phyloP scores from a whole-genome alignment of 2,888 invertebrate species.

The Tetanocera ferruginea region DNA sequence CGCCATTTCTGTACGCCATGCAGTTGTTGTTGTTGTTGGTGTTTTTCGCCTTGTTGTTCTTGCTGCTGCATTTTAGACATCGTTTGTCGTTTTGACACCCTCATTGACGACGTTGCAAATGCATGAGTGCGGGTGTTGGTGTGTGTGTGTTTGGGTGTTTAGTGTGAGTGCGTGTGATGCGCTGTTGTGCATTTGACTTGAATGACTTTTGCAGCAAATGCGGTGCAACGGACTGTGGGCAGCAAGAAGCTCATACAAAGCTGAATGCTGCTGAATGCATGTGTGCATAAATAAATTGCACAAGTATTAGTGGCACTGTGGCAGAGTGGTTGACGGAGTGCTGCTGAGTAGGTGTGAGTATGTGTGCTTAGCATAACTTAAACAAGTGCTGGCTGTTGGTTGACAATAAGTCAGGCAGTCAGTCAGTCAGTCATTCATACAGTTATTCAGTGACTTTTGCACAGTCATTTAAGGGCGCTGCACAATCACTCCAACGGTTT shows the following conservation, averaged over 20 bases:
- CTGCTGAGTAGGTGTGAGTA: too few species aligned
- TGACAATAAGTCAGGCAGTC: neutral
- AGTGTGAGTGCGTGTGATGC: constrained; percentile 4
- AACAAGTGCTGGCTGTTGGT: neutral
- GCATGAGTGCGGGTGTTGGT: neutral
- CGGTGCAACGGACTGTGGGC: constrained; percentile 15
- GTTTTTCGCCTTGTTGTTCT: neutral
- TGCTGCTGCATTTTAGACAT: constrained; percentile 16
- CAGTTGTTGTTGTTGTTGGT: constrained; percentile 6
- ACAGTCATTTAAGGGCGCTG: neutral
- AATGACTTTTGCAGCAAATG: constrained; percentile 52
- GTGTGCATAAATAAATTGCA: neutral
- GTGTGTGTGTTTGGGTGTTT: neutral
- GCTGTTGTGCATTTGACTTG: constrained; percentile 51
- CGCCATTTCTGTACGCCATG: constrained; percentile 15
- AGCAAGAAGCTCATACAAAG: neutral
- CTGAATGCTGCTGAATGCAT: neutral
- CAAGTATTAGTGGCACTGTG: neutral
- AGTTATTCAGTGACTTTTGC: neutral
- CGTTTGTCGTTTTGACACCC: constrained; percentile 51
- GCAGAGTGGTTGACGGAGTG: too few species aligned
- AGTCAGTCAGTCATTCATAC: neutral
- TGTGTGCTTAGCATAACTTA: neutral
- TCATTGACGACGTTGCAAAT: constrained; percentile 26
- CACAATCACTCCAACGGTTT: neutral